Evolutionary conservation across 1,140 invertebrate genomes (phyloP).

Genomic region (Pseudomyrmex dendroicus): DNA sequence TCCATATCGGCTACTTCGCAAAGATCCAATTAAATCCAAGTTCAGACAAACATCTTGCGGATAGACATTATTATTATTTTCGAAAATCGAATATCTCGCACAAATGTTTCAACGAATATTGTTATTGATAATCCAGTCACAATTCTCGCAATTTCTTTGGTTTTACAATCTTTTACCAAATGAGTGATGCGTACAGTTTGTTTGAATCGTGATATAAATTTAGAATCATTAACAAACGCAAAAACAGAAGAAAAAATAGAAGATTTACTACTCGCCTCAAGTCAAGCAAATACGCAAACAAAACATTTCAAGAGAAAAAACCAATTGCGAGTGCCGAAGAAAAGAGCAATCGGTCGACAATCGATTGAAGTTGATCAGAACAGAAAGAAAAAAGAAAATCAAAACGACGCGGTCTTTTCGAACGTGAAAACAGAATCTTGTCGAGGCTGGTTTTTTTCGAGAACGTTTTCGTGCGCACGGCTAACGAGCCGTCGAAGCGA

Average conservation of each 20-base stretch:
- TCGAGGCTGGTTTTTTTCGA: slow-evolving; percentile 62
- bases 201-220: not conserved
- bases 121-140: not conserved
- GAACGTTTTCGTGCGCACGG: slow-evolving; percentile 53
- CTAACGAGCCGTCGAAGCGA: slow-evolving; percentile 72
- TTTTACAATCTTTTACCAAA: not conserved
- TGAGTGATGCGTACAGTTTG: no score
- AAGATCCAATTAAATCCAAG: not conserved
- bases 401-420: not conserved
- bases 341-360: slow-evolving; percentile 20
- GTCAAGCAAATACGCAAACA: not conserved
- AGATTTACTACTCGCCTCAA: not conserved
- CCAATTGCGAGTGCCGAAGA: slow-evolving; percentile 2
- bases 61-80: slow-evolving; percentile 35
- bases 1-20: slow-evolving; percentile 40
- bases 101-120: not conserved
- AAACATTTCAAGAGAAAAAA: not conserved
- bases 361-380: not conserved
- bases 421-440: slow-evolving; percentile 52
- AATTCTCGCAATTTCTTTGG: not conserved
- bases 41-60: slow-evolving; percentile 12
- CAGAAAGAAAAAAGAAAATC: not conserved
- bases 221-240: not conserved
- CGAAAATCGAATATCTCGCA: not conserved
- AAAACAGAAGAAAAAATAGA: not conserved